Percentiles rank a stretch among this genome's conserved stretches.
Evolutionary conservation across 1,140 invertebrate genomes (phyloP).

Genomic region (Epicauta chinensis): DNA sequence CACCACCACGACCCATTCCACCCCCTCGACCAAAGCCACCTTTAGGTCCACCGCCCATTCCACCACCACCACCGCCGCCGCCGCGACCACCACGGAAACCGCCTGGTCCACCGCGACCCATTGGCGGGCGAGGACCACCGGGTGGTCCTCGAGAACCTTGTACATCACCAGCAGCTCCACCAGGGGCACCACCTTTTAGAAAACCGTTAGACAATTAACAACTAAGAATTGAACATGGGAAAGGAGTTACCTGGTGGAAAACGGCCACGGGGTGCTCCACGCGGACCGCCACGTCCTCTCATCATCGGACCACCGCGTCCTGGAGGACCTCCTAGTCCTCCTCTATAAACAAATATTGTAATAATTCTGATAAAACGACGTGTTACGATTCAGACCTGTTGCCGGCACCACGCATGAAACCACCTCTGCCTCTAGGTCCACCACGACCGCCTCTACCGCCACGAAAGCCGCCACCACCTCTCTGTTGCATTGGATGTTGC

Average conservation of each 20-base stretch:
- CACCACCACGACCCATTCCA: slow-evolving; percentile 17
- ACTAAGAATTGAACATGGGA: neutral
- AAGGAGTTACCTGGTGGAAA: slow-evolving; percentile 18
- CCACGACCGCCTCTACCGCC: slow-evolving; percentile 19
- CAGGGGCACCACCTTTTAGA: slow-evolving; percentile 15
- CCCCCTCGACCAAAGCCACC: slow-evolving; percentile 15
- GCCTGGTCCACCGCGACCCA: slow-evolving; percentile 4
- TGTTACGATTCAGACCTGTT: neutral
- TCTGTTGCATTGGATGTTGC: slow-evolving; percentile 1
- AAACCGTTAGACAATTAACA: neutral
- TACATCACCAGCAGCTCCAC: slow-evolving; percentile 17
- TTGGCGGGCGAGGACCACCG: slow-evolving; percentile 14
- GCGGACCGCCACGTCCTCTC: slow-evolving; percentile 23
- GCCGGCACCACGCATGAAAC: slow-evolving; percentile 18
- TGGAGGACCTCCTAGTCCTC: slow-evolving; percentile 20
- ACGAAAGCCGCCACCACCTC: slow-evolving; percentile 5
- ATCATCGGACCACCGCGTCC: slow-evolving; percentile 26
- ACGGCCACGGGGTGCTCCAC: slow-evolving; percentile 22
- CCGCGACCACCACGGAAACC: slow-evolving; percentile 2
- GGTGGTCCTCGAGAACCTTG: slow-evolving; percentile 10
- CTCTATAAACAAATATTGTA: slow-evolving; percentile 14
- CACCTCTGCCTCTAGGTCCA: slow-evolving; percentile 20
- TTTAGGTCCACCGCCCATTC: slow-evolving; percentile 10
- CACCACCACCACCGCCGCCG: slow-evolving; percentile 8
- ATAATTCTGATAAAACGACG: neutral